phyloP scores from a whole-genome alignment of 2,113 vertebrate genomes.

The Sinocyclocheilus maitianheensis region DNA sequence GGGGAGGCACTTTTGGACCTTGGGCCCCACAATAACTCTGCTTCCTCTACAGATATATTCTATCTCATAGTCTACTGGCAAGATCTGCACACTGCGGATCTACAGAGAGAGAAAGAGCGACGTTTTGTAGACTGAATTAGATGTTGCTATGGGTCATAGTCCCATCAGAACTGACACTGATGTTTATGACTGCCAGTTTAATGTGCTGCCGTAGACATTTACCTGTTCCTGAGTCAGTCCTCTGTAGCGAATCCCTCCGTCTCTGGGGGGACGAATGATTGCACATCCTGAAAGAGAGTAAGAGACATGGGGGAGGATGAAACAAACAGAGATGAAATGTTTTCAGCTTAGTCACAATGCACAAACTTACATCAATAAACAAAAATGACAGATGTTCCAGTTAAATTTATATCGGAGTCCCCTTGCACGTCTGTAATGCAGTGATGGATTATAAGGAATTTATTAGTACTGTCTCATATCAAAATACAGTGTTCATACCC shows the following conservation, averaged over 20 bases:
- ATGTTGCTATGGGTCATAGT: not conserved
- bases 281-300: conserved; percentile 78
- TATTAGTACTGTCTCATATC: not conserved
- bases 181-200: not conserved
- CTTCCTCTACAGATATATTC: conserved; percentile 83
- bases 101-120: conserved; percentile 30
- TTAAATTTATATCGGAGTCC: not conserved
- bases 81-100: conserved; percentile 71
- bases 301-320: conserved; percentile 29
- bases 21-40: conserved; percentile 80
- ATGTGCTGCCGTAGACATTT: conserved; percentile 46
- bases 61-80: conserved; percentile 85
- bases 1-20: conserved; percentile 81
- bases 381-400: not conserved
- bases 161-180: conserved; percentile 21
- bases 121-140: not conserved
- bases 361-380: conserved; percentile 26
- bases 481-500: not conserved
- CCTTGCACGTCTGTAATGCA: not conserved
- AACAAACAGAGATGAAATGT: not conserved
- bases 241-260: conserved; percentile 93
- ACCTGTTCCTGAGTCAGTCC: conserved; percentile 90
- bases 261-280: conserved; percentile 91
- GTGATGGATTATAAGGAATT: not conserved
- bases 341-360: conserved; percentile 8